phyloP scores from a whole-genome alignment of 92 coral and sea anemone species.

The Parazoanthus atlanticus region DNA sequence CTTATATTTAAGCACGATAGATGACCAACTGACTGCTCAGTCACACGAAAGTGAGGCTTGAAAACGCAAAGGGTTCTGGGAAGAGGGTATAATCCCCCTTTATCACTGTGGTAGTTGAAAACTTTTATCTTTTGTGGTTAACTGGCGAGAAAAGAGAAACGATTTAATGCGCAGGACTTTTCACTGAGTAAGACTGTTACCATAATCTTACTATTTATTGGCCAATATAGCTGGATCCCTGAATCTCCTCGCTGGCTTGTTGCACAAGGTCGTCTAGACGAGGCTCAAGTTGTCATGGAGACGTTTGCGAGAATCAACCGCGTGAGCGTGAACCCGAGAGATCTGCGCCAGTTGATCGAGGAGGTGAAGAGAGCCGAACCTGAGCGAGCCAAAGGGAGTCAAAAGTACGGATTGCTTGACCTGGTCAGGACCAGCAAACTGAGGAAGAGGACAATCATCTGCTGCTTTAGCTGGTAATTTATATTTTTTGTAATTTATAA shows the following conservation, averaged over 20 bases:
- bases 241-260: constrained; percentile 87
- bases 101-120: no score
- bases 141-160: no score
- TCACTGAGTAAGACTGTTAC: background rate
- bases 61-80: no score
- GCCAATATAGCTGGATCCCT: constrained; percentile 62
- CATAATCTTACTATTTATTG: background rate
- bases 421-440: constrained; percentile 72
- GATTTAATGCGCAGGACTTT: no score
- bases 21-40: no score
- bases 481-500: no score
- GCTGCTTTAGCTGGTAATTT: constrained; percentile 72
- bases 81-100: no score
- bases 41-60: no score
- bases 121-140: no score
- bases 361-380: constrained; percentile 71
- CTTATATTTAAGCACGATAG: no score
- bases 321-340: constrained; percentile 57
- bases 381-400: constrained; percentile 36
- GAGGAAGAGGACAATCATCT: constrained; percentile 79
- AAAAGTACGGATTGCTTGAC: constrained; percentile 65
- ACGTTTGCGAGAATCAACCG: constrained; percentile 65
- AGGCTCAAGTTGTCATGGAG: constrained; percentile 67
- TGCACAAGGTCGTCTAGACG: constrained; percentile 76
- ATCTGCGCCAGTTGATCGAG: constrained; percentile 63